Conservation (phyloP, 2,888 invertebrate species). For the Acanthosepion lycidas region DNA sequence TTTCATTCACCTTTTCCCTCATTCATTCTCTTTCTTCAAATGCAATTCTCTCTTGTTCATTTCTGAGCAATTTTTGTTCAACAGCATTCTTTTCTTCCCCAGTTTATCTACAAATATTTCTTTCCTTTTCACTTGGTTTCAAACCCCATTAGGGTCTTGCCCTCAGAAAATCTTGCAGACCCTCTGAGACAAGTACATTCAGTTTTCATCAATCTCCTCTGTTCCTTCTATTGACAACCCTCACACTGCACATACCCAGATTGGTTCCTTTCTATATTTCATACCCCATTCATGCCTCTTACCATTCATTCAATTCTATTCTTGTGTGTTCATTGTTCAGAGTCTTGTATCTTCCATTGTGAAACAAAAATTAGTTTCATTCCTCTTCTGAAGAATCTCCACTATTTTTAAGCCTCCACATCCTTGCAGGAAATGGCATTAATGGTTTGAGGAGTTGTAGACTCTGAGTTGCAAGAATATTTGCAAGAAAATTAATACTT, state of each 20-base stretch:
- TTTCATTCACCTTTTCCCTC: neutral
- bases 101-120: neutral
- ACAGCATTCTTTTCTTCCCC: neutral
- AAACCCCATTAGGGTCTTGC: neutral
- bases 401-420: neutral
- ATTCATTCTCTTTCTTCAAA: neutral
- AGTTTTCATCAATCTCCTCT: neutral
- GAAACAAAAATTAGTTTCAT: neutral
- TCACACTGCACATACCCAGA: neutral
- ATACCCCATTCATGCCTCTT: neutral
- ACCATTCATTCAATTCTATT: neutral
- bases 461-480: too few relatives aligned
- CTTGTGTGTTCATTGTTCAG: neutral
- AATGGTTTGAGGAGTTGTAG: neutral
- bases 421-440: neutral
- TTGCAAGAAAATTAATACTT: neutral
- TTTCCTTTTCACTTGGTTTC: neutral
- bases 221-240: neutral
- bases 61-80: neutral
- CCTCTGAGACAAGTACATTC: neutral
- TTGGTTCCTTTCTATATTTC: neutral
- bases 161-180: neutral
- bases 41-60: neutral
- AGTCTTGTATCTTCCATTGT: conserved; percentile 9
- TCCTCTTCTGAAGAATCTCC: neutral